Conservation (phyloP, 2,113 vertebrate genomes). For the Pavo muticus region DNA sequence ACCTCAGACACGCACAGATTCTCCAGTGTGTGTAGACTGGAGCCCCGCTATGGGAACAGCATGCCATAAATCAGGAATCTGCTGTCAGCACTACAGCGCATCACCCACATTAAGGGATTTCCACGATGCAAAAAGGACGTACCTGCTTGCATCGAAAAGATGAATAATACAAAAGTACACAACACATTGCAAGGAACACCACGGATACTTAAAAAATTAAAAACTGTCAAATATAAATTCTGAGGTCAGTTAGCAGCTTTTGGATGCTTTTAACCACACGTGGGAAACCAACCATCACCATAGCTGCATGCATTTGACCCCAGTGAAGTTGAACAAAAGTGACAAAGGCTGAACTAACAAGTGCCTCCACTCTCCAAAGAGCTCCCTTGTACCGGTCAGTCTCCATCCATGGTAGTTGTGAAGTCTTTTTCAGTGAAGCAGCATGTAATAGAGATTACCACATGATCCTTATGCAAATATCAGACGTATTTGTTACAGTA, state of each 20-base stretch:
- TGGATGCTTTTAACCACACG: constrained; percentile 13
- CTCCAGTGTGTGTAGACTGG: constrained; percentile 19
- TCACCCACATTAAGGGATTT: constrained; percentile 58
- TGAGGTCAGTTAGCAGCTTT: constrained; percentile 67
- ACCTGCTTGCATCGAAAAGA: constrained; percentile 29
- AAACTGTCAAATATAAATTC: constrained; percentile 41
- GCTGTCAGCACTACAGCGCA: constrained; percentile 29
- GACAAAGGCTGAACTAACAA: not conserved
- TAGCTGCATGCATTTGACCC: not conserved
- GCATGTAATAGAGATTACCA: constrained; percentile 35
- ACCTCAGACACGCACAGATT: not conserved
- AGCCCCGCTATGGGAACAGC: constrained; percentile 17
- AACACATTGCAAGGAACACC: constrained; percentile 22
- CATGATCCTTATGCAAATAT: constrained; percentile 28
- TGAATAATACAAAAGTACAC: not conserved
- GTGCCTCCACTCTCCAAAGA: not conserved
- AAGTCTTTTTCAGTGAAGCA: constrained; percentile 22
- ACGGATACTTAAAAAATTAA: not conserved
- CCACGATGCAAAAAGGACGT: constrained; percentile 23
- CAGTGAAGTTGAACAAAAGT: not conserved
- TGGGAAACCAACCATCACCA: not conserved
- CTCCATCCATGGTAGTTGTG: not conserved
- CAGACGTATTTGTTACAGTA: not conserved
- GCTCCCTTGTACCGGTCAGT: not conserved
- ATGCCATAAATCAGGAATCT: constrained; percentile 29